phyloP scores from a whole-genome alignment of 2,888 invertebrate genomes.

The Apomyelois bistriatella region DNA sequence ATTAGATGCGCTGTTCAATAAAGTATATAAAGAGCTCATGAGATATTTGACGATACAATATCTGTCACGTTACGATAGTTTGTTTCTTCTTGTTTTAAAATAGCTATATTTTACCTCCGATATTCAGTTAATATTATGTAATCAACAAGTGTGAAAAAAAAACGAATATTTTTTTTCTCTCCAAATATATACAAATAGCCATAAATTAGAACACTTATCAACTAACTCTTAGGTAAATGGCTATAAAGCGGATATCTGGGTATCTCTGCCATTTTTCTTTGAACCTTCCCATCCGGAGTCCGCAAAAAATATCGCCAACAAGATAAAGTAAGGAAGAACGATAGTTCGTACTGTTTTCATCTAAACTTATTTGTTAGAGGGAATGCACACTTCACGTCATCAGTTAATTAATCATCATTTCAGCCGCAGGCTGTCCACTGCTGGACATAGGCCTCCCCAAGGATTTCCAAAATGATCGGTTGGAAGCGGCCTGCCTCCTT shows the following conservation, averaged over 20 bases:
- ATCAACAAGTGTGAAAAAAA: no score
- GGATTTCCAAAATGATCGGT: no score
- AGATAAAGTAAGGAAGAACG: slow-evolving; percentile 20
- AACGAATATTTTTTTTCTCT: no score
- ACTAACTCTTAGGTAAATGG: neutral
- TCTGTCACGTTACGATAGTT: no score
- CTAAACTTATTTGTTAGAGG: neutral
- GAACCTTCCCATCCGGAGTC: slow-evolving; percentile 24
- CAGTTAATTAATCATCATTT: neutral
- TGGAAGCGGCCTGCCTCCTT: no score
- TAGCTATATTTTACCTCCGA: no score
- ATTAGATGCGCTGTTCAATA: neutral
- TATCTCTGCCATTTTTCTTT: slow-evolving; percentile 29
- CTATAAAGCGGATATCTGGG: slow-evolving; percentile 19
- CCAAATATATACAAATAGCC: no score
- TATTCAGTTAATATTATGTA: no score
- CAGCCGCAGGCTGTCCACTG: no score
- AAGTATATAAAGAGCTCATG: neutral
- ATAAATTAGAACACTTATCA: neutral
- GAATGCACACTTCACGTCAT: neutral
- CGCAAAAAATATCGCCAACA: slow-evolving; percentile 36
- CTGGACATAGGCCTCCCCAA: no score
- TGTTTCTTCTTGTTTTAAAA: no score
- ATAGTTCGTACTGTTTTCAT: slow-evolving; percentile 10
- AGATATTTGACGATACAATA: neutral